These are phyloP conservation scores for Pseudoips prasinana DNA, from an alignment of 2,888 invertebrate genomes.

Conservation along the genomic window DNA sequence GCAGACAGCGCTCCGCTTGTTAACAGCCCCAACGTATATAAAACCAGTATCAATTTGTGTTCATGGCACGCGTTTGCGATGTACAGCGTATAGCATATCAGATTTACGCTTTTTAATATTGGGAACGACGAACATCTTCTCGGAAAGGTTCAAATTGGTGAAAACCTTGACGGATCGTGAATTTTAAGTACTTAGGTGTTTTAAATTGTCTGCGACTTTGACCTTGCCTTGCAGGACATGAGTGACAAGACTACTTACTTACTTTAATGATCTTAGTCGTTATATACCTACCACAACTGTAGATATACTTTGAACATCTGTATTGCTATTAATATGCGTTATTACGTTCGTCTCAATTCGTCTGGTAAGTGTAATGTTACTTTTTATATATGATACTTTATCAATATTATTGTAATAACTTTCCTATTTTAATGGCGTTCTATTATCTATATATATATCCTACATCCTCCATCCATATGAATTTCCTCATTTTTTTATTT, in stretches of 20 bases:
- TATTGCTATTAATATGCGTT: too few species aligned
- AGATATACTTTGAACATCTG: too few species aligned
- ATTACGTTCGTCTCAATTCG: too few species aligned
- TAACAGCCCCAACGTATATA: conserved; percentile 44
- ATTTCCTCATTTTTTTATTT: too few species aligned
- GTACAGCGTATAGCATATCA: conserved; percentile 49
- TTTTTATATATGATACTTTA: too few species aligned
- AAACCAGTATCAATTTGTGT: conserved; percentile 64
- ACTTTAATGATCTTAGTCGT: too few species aligned
- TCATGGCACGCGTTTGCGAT: conserved; percentile 55
- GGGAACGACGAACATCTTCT: conserved; percentile 54
- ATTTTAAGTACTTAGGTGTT: conserved; percentile 34
- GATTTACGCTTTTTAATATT: conserved; percentile 51
- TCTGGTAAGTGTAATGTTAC: too few species aligned
- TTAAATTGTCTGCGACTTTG: conserved; percentile 20
- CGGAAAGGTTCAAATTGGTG: conserved; percentile 50
- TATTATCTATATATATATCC: too few species aligned
- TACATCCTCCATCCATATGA: too few species aligned
- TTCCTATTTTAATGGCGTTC: too few species aligned
- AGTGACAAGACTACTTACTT: conserved; percentile 2
- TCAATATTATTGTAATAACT: too few species aligned
- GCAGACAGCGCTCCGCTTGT: conserved; percentile 60
- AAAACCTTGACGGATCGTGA: conserved; percentile 39
- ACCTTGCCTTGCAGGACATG: conserved; percentile 16
- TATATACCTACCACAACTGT: too few species aligned